Percentiles rank a stretch among this genome's conserved stretches.
phyloP scores from a whole-genome alignment of 1,140 invertebrate species.

The Copidosoma floridanum region DNA sequence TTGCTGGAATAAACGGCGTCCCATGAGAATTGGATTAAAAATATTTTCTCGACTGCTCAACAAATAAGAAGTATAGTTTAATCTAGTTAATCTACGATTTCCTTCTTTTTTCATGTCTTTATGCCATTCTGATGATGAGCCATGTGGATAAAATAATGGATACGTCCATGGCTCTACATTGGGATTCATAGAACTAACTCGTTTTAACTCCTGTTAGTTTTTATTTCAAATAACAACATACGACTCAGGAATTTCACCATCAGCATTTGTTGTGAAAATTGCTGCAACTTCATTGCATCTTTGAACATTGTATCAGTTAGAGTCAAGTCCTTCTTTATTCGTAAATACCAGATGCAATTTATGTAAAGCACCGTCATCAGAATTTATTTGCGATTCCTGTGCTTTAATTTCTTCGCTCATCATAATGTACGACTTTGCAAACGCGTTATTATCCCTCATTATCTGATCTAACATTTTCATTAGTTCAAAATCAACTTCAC shows the following conservation, averaged over 20 bases:
- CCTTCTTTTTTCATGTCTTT: slow-evolving; percentile 10
- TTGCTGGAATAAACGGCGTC: slow-evolving; percentile 5
- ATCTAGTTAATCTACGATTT: slow-evolving; percentile 14
- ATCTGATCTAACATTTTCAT: slow-evolving; percentile 6
- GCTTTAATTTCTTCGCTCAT: neutral
- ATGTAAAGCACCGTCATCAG: neutral
- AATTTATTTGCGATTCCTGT: too few species aligned
- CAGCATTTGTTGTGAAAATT: slow-evolving; percentile 20
- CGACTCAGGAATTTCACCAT: slow-evolving; percentile 23
- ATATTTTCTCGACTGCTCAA: neutral
- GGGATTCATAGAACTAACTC: slow-evolving; percentile 7
- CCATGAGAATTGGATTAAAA: neutral
- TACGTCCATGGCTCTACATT: neutral
- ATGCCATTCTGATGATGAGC: slow-evolving; percentile 22
- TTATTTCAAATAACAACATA: slow-evolving; percentile 21
- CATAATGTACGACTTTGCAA: neutral
- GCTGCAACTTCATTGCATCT: slow-evolving; percentile 26
- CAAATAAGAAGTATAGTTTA: slow-evolving; percentile 1
- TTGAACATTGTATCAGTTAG: slow-evolving; percentile 16
- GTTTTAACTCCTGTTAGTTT: slow-evolving; percentile 13
- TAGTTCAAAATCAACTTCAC: slow-evolving; percentile 7
- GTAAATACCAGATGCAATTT: neutral
- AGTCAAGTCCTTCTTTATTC: slow-evolving; percentile 15
- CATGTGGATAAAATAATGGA: slow-evolving; percentile 19
- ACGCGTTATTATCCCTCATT: slow-evolving; percentile 13